These are phyloP conservation scores for Peromyscus nudipes DNA, from an alignment of 2,797 vertebrate species.

Conservation along the genomic window DNA sequence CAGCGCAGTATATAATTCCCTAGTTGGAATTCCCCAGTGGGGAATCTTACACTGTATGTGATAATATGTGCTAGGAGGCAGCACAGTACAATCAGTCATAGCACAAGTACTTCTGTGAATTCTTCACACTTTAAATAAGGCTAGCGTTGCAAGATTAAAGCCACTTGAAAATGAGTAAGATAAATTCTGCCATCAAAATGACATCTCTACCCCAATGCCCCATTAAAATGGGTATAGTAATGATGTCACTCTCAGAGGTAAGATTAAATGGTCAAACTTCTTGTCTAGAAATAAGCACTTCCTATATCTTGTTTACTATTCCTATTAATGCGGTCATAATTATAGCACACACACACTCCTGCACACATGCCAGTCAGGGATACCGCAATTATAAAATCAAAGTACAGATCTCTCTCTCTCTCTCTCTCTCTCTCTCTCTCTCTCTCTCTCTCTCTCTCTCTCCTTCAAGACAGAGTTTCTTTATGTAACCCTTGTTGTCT, in stretches of 20 bases:
- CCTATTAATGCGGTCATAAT: slow-evolving; percentile 11
- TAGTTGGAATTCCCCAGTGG: neutral
- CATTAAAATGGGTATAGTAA: slow-evolving; percentile 49
- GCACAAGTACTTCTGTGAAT: neutral
- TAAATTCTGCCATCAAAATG: slow-evolving; percentile 34
- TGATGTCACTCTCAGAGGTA: neutral
- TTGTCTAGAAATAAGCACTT: neutral
- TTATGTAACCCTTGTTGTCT: neutral
- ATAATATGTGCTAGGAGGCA: neutral
- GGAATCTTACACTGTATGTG: neutral
- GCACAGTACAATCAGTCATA: neutral
- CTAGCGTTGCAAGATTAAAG: slow-evolving; percentile 33
- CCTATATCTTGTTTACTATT: neutral
- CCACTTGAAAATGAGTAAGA: slow-evolving; percentile 29
- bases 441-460: neutral
- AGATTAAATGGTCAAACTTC: neutral
- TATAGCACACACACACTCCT: neutral
- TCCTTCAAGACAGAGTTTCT: neutral
- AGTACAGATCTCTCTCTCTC: neutral
- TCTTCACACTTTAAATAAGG: neutral
- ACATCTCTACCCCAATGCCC: neutral
- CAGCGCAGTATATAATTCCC: neutral
- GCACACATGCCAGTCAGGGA: neutral
- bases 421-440: neutral
- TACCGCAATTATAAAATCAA: neutral